A percentile compares a stretch with the other conserved stretches of the same genome.
Evolutionary conservation across 2,113 vertebrate species (phyloP).

Genomic region (Oncorhynchus nerka): DNA sequence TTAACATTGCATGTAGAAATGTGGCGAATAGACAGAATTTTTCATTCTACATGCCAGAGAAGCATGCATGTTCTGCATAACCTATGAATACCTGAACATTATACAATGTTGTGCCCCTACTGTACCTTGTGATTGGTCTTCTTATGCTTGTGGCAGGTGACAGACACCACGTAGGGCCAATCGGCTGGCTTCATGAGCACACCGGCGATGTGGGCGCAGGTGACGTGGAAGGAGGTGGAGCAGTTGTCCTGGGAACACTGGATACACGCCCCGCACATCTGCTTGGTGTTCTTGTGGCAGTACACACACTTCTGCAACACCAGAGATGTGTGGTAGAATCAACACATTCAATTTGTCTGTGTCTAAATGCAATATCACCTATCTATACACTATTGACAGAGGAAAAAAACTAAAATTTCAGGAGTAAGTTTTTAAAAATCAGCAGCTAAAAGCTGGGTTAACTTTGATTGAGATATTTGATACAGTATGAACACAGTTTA

Average conservation of each 20-base stretch:
- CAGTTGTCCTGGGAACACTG: slow-evolving; percentile 92
- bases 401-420: too few relatives aligned
- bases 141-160: slow-evolving; percentile 92
- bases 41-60: too few relatives aligned
- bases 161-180: slow-evolving; percentile 93
- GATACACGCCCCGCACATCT: slow-evolving; percentile 85
- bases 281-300: slow-evolving; percentile 81
- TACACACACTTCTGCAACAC: slow-evolving; percentile 87
- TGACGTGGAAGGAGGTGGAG: slow-evolving; percentile 96
- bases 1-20: too few relatives aligned
- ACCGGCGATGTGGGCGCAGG: slow-evolving; percentile 88
- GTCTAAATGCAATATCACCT: too few relatives aligned
- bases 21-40: too few relatives aligned
- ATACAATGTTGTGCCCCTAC: neutral
- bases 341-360: neutral
- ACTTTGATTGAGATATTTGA: too few relatives aligned
- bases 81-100: too few relatives aligned
- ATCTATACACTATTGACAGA: too few relatives aligned
- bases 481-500: too few relatives aligned
- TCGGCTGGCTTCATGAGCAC: slow-evolving; percentile 91
- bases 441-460: too few relatives aligned
- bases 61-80: too few relatives aligned
- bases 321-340: neutral
- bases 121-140: slow-evolving; percentile 68
- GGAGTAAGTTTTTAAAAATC: too few relatives aligned